These are phyloP conservation scores for Oopsacas minuta DNA, from an alignment of 37 sponge, comb jelly and placozoan species.

Conservation along the genomic window DNA sequence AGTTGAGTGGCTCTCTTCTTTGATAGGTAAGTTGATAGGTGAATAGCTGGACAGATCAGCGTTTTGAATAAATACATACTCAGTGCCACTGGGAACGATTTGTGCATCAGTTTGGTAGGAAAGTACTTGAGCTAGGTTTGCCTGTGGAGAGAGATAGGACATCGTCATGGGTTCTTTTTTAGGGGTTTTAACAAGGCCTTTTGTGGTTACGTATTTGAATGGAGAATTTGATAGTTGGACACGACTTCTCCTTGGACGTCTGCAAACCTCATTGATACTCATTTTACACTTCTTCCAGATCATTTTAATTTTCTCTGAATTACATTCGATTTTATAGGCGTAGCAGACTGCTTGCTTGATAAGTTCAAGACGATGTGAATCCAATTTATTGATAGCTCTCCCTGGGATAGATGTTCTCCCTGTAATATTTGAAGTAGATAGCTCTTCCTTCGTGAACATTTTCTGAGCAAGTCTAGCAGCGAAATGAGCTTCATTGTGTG, in stretches of 20 bases:
- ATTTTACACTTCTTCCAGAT: background rate
- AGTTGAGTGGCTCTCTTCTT: background rate
- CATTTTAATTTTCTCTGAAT: background rate
- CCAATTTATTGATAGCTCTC: background rate
- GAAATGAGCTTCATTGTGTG: conserved; percentile 8
- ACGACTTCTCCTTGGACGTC: background rate
- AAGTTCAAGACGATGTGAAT: background rate
- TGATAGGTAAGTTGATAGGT: background rate
- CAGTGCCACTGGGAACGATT: background rate
- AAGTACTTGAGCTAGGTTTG: background rate
- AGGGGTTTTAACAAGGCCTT: background rate
- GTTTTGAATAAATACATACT: background rate
- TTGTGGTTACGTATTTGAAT: conserved; percentile 13
- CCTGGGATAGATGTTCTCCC: background rate
- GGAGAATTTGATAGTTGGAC: conserved; percentile 5
- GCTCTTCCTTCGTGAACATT: conserved; percentile 15
- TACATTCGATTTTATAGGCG: background rate
- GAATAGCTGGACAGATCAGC: background rate
- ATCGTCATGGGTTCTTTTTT: background rate
- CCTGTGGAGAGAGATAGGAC: background rate
- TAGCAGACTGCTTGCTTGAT: conserved; percentile 6
- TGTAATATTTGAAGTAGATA: background rate
- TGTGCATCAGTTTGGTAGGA: background rate
- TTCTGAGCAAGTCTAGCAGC: conserved; percentile 4
- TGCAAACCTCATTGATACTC: conserved; percentile 9